Evolutionary conservation across 2,113 vertebrate species (phyloP), one percentile per base, ranked within the genome.

Genomic region (Sciurus niger): DNA sequence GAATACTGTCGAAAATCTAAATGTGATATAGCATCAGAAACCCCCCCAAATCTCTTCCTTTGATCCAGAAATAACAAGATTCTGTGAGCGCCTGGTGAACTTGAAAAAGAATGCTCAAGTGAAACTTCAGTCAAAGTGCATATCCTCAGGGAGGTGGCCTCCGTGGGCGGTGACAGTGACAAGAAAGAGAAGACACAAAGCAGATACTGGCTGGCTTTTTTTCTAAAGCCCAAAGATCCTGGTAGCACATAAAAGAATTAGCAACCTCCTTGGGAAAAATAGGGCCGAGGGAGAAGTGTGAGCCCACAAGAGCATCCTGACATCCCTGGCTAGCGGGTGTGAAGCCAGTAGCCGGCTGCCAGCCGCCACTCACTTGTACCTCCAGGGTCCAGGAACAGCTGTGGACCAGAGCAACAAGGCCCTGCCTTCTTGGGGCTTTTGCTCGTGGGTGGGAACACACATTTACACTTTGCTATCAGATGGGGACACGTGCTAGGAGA

Each of bases 61-160:
- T 79, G 77, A 72, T 70, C 83, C 22, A 88, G 72, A 95, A 86
- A 90, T 37, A 92, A 34, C 20, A 28, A 46, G 37, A 63, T 78
- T 89, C 79, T 67, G 13, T n/a, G 58, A 84, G 67, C 24, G 8
- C 51, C 25, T 4, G 18, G 51, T 48, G 78, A 79, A 79, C 16
- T 93, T 84, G 48, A 68, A 88, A 94, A 82, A 76, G 53, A 84
- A 80, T 28, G 16, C n/a, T 34, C 67, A 28, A 84, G 53, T 73
- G 74, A 58, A 8, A n/a, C 37, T 67, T 78, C 63, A 28, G 10
- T 34, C 37, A 43, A 86, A 53, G 72, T n/a, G 16, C 22, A 51
- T 67, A 72, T 28, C 10, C 48, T 73, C 70, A 34, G 17, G 37
- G 70, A 55, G 46, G 63, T 60, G 76, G 74, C 55, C 76, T 55